phyloP scores from a whole-genome alignment of 2,113 vertebrate species.

The Hippolais icterina region DNA sequence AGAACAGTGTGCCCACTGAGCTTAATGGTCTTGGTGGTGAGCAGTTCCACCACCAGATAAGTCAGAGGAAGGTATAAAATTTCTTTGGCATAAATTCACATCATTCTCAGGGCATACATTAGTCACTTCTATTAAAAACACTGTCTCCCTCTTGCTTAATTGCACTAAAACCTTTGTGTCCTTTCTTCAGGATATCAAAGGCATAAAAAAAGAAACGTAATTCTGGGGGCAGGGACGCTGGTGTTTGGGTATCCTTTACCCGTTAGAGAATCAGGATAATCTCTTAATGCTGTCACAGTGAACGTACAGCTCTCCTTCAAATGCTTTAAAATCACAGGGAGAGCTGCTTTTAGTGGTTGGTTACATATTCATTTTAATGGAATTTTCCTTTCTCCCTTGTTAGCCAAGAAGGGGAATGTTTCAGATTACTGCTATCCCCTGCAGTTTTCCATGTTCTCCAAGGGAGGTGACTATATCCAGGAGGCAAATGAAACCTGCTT shows the following conservation, averaged over 20 bases:
- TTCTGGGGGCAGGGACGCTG: background rate
- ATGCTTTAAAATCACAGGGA: background rate
- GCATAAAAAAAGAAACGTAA: background rate
- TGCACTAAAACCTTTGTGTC: background rate
- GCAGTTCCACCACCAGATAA: background rate
- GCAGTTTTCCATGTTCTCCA: background rate
- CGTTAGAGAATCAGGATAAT: background rate
- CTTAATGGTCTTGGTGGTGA: background rate
- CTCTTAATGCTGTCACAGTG: background rate
- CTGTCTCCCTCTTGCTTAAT: background rate
- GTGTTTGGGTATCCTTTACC: background rate
- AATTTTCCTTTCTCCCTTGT: background rate
- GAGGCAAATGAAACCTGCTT: constrained; percentile 5
- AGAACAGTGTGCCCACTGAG: background rate
- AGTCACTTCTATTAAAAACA: background rate
- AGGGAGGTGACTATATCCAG: background rate
- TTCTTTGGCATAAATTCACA: background rate
- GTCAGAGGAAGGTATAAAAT: background rate
- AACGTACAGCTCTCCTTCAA: background rate
- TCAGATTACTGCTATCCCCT: background rate
- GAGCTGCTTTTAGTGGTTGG: background rate
- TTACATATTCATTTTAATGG: constrained; percentile 19
- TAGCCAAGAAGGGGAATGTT: background rate
- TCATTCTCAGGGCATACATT: background rate
- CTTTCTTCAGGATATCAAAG: background rate